Evolutionary conservation across 2,888 invertebrate genomes (phyloP), one percentile per base, ranked within the genome.

Genomic region (Mythimna lalbum): DNA sequence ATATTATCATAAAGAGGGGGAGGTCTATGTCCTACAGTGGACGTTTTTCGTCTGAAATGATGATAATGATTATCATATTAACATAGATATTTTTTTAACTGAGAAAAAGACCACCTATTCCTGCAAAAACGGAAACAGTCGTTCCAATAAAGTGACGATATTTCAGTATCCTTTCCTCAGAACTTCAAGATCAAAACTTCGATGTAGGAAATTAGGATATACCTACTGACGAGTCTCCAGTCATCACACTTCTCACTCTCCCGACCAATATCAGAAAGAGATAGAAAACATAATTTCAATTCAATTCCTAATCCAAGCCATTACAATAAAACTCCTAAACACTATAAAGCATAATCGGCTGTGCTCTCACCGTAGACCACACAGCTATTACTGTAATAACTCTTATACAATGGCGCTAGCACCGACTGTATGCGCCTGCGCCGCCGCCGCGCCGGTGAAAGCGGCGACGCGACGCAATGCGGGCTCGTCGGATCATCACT

Each of bases 371-470:
- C 71, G 36, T 80, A 73, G 77, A 76, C 83, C 83, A 80, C 77
- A 83, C 75, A 81, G 76, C 67, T 76, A 83, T 78, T 83, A 83
- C 82, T 71, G 82, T 78, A 87, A 83, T 85, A 88, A 84, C 81
- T 85, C 78, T 80, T 66, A 76, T 81, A 85, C 84, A 87, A 87
- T 87, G 82, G 84, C 83, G 81, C 82, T 83, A 83, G 81, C 73
- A 78, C 73, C 69, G 74, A 70, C 79, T 74, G 81, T 81, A 36
- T 65, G 79, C 82, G 79, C 80, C 21, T 39, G 78, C 79, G 78
- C 78, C 65, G 52, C 36, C 10, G 79, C 12, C 4, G 69, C 82
- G 79, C 79, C 62, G 80, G 80, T 80, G 83, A 80, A 80, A 80
- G 80, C 80, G 69, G 65, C 79, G 82, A 27, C 27, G 55, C 23